These are phyloP conservation scores for Rhizomys pruinosus DNA, from an alignment of 2,113 vertebrate genomes.

Conservation along the genomic window DNA sequence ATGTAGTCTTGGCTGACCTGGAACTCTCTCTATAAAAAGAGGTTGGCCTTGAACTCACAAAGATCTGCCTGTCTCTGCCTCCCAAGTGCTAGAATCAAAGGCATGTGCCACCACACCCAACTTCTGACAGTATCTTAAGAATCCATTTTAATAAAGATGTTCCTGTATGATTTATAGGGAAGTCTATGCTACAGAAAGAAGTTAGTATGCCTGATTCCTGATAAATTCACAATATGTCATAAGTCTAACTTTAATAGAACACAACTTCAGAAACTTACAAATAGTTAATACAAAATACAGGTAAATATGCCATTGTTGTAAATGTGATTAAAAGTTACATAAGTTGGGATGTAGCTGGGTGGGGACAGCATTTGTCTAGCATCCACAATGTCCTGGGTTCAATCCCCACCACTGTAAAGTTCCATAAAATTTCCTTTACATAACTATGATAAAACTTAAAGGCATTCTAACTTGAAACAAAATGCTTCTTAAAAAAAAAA, in stretches of 20 bases:
- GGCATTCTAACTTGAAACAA: neutral
- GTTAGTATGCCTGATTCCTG: slow-evolving; percentile 7
- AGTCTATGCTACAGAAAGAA: slow-evolving; percentile 13
- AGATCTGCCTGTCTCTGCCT: too few species aligned
- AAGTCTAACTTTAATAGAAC: slow-evolving; percentile 24
- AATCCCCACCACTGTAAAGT: neutral
- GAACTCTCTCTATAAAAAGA: too few species aligned
- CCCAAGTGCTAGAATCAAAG: too few species aligned
- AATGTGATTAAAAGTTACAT: neutral
- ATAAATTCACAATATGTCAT: slow-evolving; percentile 16
- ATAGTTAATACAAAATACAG: neutral
- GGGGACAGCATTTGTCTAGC: neutral
- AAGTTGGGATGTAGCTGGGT: neutral
- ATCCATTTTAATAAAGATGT: slow-evolving; percentile 48
- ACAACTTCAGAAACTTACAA: slow-evolving; percentile 22
- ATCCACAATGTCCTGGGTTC: neutral
- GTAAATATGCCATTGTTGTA: neutral
- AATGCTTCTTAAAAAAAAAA: neutral
- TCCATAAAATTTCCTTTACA: slow-evolving; percentile 18
- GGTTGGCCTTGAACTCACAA: too few species aligned
- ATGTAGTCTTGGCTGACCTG: too few species aligned
- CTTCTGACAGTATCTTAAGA: slow-evolving; percentile 32
- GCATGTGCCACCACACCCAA: too few species aligned
- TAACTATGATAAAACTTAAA: neutral
- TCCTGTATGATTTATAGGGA: neutral